These are phyloP conservation scores for Drosophila murphyi DNA, from an alignment of 1,140 invertebrate species.

Conservation along the genomic window DNA sequence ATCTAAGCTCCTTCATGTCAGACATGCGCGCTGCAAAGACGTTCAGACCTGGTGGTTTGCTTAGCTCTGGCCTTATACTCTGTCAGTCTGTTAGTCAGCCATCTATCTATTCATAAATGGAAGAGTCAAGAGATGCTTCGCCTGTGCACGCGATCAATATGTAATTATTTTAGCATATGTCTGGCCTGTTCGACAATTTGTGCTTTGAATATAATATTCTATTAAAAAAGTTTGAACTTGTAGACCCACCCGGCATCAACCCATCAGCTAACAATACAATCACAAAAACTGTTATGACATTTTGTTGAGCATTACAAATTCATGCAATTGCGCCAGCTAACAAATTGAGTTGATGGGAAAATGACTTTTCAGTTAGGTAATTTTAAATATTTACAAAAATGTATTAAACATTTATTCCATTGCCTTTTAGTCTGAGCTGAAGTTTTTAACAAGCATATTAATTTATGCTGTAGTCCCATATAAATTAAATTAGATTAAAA, in stretches of 20 bases:
- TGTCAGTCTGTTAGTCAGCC: conserved; percentile 33
- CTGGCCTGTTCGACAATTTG: conserved; percentile 19
- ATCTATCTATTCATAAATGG: conserved; percentile 74
- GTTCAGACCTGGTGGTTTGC: conserved; percentile 36
- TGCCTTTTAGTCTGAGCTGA: neutral
- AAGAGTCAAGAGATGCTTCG: conserved; percentile 39
- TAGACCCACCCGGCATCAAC: neutral
- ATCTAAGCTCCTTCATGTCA: conserved; percentile 60
- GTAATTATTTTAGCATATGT: conserved; percentile 62
- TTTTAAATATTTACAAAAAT: conserved; percentile 26
- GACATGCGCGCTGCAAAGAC: conserved; percentile 75
- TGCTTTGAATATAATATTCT: conserved; percentile 60
- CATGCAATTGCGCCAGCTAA: conserved; percentile 20
- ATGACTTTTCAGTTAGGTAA: neutral
- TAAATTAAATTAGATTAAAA: neutral
- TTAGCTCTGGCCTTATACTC: conserved; percentile 45
- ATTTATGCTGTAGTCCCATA: neutral
- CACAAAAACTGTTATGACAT: conserved; percentile 55
- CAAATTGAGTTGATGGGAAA: neutral
- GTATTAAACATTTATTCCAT: neutral
- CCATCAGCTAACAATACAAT: conserved; percentile 28
- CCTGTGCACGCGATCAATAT: conserved; percentile 64
- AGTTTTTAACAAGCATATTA: neutral
- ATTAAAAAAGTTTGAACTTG: conserved; percentile 60
- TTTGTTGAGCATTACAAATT: conserved; percentile 61